Conservation (phyloP, 2,113 vertebrate species). For the Phaethon lepturus region DNA sequence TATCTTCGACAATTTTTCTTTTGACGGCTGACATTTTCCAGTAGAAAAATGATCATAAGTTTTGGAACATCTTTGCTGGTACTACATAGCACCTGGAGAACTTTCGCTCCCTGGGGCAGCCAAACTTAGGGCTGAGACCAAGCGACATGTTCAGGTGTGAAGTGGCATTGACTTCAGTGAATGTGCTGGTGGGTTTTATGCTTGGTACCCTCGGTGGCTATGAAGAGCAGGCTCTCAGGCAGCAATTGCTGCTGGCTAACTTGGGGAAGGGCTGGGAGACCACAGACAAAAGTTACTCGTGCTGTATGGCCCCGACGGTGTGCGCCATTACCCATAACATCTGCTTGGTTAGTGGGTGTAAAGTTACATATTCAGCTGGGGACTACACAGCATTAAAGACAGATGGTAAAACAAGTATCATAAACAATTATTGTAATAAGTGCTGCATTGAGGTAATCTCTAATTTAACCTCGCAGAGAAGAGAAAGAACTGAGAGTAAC, state of each 20-base stretch:
- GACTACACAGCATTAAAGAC: slow-evolving; percentile 62
- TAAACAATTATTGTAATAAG: slow-evolving; percentile 75
- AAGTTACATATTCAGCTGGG: slow-evolving; percentile 66
- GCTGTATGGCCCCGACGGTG: background rate
- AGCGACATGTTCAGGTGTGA: background rate
- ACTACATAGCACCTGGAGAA: background rate
- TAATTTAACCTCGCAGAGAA: slow-evolving; percentile 68
- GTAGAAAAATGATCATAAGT: background rate
- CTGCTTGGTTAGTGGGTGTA: slow-evolving; percentile 61
- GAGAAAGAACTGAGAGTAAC: slow-evolving; percentile 46
- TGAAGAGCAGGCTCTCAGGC: fast-evolving
- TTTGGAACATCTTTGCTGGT: background rate
- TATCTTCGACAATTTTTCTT: background rate
- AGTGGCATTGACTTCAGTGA: background rate
- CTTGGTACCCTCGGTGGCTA: background rate
- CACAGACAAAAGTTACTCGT: background rate
- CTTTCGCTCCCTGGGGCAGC: background rate
- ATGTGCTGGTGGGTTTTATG: background rate
- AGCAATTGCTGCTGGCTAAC: background rate
- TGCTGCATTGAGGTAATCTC: slow-evolving; percentile 45
- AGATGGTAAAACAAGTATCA: slow-evolving; percentile 74
- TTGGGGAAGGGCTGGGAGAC: background rate
- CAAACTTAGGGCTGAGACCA: background rate
- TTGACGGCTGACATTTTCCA: background rate
- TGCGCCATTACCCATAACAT: slow-evolving; percentile 34